phyloP scores from a whole-genome alignment of 2,797 vertebrate genomes.

The Eleutherodactylus coqui region DNA sequence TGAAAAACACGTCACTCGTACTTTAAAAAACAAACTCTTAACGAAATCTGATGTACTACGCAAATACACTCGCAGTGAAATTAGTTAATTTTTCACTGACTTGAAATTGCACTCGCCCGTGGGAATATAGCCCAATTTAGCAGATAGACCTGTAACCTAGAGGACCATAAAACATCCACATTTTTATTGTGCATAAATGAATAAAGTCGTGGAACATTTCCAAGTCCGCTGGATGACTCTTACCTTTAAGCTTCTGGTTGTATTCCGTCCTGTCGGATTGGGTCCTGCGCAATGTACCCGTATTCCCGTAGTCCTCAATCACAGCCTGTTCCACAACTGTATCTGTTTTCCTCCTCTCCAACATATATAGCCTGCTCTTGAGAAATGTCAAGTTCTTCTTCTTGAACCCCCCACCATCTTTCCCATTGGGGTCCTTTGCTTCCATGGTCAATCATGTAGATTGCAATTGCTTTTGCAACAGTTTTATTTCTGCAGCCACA shows the following conservation, averaged over 20 bases:
- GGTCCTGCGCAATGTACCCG: conserved; percentile 87
- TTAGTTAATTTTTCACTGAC: too few species aligned
- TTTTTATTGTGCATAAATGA: too few species aligned
- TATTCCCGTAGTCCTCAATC: conserved; percentile 79
- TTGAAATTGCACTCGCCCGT: too few species aligned
- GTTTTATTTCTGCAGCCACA: background rate
- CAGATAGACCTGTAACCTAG: too few species aligned
- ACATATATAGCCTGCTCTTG: conserved; percentile 79
- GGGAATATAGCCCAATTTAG: too few species aligned
- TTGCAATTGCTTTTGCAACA: background rate
- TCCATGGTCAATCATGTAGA: conserved; percentile 73
- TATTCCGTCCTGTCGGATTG: conserved; percentile 98
- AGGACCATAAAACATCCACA: too few species aligned
- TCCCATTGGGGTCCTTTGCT: conserved; percentile 75
- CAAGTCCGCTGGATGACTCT: conserved; percentile 44
- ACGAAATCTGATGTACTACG: too few species aligned
- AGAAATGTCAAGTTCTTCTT: conserved; percentile 86
- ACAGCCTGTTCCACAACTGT: conserved; percentile 79
- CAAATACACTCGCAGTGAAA: too few species aligned
- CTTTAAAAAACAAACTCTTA: too few species aligned
- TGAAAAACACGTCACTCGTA: too few species aligned
- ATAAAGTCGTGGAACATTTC: too few species aligned
- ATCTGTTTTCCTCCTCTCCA: conserved; percentile 93
- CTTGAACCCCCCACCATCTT: conserved; percentile 78
- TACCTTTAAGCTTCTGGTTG: conserved; percentile 95